Base-by-base conservation (phyloP, 2,888 invertebrate genomes). In the Agrotis puta region DNA sequence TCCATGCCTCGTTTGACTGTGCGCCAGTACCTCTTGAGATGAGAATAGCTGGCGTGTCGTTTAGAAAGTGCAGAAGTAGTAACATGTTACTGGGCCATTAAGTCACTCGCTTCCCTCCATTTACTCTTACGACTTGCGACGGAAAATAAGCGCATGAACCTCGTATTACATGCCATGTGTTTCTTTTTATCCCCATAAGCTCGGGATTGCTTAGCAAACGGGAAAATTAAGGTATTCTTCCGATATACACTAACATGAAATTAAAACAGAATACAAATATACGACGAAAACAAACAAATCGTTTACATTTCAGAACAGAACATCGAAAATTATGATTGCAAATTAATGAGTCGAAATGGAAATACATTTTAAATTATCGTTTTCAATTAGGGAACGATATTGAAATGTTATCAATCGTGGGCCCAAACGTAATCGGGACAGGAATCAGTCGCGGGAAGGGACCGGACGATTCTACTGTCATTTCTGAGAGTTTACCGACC, bases 391-490 rank as follows among this genome's bases (percentile, higher is more conserved):
- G 67, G 69, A 66, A 64, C 51, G 66, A 75, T 84, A 84, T 79
- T 80, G 81, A 74, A 80, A 74, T 74, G 74, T 75, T 81, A 81
- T 84, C 81, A 86, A 85, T 85, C 77, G 79, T 70, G 75, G 79
- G 78, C 56, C 80, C 63, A 53, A 62, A 69, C 63, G 79, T 85
- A 85, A 86, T 88, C 82, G 74, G 69, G 75, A 58, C 47, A 67
- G 79, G 70, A 81, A 88, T 88, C 85, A 83, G 82, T 81, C 70
- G 69, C 62, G 77, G 63, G 71, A 70, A 74, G 66, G 84, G 83
- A 80, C 76, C 50, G 59, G 56, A 33, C 65, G 39, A 53, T 51
- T 59, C 75, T 74, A 65, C 66, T 77, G 68, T 81, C 82, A 78
- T 86, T 83, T 85, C 76, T 71, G 65, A 83, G 78, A 86, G 50